Conservation (phyloP, 2,888 invertebrate species). For the Micoletzkya japonica region DNA sequence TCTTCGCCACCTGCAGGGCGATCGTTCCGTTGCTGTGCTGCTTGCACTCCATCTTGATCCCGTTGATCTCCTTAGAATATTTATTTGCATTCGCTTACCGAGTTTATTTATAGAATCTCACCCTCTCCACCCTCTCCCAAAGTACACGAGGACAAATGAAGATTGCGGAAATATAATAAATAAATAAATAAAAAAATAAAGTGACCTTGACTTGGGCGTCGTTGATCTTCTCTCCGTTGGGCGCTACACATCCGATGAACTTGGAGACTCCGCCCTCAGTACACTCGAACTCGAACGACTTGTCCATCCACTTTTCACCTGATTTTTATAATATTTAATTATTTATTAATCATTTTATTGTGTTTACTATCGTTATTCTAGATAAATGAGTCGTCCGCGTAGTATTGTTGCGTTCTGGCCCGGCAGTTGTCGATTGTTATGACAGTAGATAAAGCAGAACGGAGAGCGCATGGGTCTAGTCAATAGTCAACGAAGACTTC, state of each 20-base stretch:
- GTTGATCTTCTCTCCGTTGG: slow-evolving; percentile 21
- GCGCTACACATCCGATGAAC: slow-evolving; percentile 25
- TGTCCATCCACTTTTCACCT: slow-evolving; percentile 45
- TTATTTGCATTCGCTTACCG: not conserved
- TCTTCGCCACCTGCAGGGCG: slow-evolving; percentile 23
- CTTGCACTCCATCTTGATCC: slow-evolving; percentile 43
- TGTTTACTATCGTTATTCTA: too few species aligned
- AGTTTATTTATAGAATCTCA: not conserved
- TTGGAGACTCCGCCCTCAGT: slow-evolving; percentile 36
- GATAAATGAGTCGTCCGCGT: too few species aligned
- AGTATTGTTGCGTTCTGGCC: too few species aligned
- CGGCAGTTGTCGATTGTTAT: too few species aligned
- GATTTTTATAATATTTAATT: too few species aligned
- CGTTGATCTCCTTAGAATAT: slow-evolving; percentile 28
- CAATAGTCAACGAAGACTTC: too few species aligned
- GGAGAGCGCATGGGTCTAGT: too few species aligned
- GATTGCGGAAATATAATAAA: too few species aligned
- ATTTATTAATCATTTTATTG: too few species aligned
- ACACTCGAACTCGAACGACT: slow-evolving; percentile 51
- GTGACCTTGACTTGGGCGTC: slow-evolving; percentile 26
- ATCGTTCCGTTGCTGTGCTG: slow-evolving; percentile 46
- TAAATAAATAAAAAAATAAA: too few species aligned
- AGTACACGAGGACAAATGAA: too few species aligned
- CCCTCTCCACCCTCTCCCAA: not conserved
- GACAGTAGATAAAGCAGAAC: too few species aligned